Percentiles rank a stretch among this genome's conserved stretches.
phyloP scores from a whole-genome alignment of 1,140 invertebrate species.

The Procambarus clarkii region DNA sequence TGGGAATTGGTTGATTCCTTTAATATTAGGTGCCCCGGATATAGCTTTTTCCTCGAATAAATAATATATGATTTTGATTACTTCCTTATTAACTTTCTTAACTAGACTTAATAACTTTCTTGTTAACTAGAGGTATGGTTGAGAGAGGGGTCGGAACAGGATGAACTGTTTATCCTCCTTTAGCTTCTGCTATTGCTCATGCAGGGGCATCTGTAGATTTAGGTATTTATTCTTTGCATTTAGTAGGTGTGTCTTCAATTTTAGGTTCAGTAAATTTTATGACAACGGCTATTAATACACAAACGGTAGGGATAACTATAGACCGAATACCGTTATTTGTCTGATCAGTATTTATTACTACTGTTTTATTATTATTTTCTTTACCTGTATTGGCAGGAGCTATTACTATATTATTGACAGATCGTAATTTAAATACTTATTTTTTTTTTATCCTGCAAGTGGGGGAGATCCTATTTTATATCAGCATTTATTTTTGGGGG shows the following conservation, averaged over 20 bases:
- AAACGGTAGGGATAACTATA: slow-evolving; percentile 73
- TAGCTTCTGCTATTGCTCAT: neutral
- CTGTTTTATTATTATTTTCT: slow-evolving; percentile 81
- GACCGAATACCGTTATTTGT: slow-evolving; percentile 76
- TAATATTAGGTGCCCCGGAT: neutral
- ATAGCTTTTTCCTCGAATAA: neutral
- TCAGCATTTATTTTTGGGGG: slow-evolving; percentile 87
- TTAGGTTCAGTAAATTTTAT: slow-evolving; percentile 76
- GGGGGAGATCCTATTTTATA: slow-evolving; percentile 80
- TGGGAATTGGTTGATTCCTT: too few relatives aligned
- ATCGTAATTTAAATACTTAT: slow-evolving; percentile 78
- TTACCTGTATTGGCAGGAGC: slow-evolving; percentile 84
- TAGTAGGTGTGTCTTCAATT: slow-evolving; percentile 75
- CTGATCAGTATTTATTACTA: slow-evolving; percentile 84
- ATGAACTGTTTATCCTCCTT: slow-evolving; percentile 35
- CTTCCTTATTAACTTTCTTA: neutral
- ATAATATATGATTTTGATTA: neutral
- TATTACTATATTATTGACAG: slow-evolving; percentile 80
- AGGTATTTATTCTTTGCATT: slow-evolving; percentile 74
- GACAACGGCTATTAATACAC: slow-evolving; percentile 76
- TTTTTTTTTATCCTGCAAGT: slow-evolving; percentile 78
- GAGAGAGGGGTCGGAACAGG: slow-evolving; percentile 25
- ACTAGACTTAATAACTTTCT: neutral
- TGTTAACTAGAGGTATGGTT: slow-evolving; percentile 16
- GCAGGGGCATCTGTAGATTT: slow-evolving; percentile 19